Evolutionary conservation across 1,140 invertebrate genomes (phyloP).

Genomic region (Orius insidiosus): DNA sequence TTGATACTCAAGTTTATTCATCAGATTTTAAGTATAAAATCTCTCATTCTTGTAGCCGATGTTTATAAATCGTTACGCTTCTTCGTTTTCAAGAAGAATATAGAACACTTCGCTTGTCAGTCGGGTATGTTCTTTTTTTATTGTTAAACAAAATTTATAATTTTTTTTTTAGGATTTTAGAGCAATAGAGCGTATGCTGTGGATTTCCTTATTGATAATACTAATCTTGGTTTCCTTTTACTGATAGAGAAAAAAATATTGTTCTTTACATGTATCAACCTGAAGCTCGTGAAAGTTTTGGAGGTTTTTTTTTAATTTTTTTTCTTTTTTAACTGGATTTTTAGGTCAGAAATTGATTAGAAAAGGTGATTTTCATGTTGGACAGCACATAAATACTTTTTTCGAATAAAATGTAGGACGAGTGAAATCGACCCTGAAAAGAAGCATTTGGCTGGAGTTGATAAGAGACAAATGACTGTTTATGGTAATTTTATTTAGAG

Average conservation of each 20-base stretch:
- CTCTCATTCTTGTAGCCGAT: constrained; percentile 86
- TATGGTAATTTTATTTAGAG: constrained; percentile 41
- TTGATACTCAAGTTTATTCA: constrained; percentile 98
- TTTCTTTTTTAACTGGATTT: constrained; percentile 20
- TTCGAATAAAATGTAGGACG: constrained; percentile 70
- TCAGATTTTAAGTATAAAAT: constrained; percentile 81
- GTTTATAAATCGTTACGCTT: constrained; percentile 90
- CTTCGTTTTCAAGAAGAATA: constrained; percentile 93
- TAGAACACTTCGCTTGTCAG: constrained; percentile 89
- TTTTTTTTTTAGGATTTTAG: constrained; percentile 43
- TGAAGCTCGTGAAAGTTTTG: constrained; percentile 83
- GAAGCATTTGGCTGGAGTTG: constrained; percentile 37
- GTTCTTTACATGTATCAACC: constrained; percentile 92
- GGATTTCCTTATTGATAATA: constrained; percentile 89
- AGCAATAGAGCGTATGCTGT: constrained; percentile 64
- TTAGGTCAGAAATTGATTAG: constrained; percentile 72
- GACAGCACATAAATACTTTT: constrained; percentile 77
- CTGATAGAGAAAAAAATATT: constrained; percentile 84
- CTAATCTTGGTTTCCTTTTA: constrained; percentile 73
- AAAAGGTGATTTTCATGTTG: constrained; percentile 89
- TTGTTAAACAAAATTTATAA: not conserved
- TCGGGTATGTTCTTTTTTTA: constrained; percentile 34
- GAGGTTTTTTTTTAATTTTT: constrained; percentile 33
- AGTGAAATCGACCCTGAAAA: constrained; percentile 41
- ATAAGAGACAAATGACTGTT: constrained; percentile 74